A percentile compares a stretch with the other conserved stretches of the same genome.
These are phyloP conservation scores for Drosophila mercatorum DNA, from an alignment of 2,888 invertebrate species.

Conservation along the genomic window DNA sequence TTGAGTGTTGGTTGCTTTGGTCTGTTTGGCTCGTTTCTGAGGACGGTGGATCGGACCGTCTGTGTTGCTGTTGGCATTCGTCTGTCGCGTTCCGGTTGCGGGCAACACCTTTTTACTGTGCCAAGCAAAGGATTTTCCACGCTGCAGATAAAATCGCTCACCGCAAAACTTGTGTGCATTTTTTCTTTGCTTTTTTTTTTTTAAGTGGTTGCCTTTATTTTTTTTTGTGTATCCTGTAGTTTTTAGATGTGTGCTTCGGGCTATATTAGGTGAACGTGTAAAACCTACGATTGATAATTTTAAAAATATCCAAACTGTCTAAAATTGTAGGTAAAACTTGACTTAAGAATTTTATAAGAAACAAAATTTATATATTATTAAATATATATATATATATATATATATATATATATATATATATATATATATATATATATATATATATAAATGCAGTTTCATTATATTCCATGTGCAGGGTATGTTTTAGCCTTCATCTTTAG, in stretches of 20 bases:
- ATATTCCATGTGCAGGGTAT: conserved; percentile 11
- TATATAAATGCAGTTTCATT: no score
- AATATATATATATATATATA: no score
- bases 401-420: no score
- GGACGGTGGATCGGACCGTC: conserved; percentile 20
- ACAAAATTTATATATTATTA: no score
- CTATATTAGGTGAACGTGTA: neutral
- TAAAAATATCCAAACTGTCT: no score
- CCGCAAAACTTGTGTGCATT: conserved; percentile 52
- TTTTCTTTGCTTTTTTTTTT: conserved; percentile 28
- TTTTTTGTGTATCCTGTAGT: conserved; percentile 10
- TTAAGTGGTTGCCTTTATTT: conserved; percentile 7
- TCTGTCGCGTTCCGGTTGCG: conserved; percentile 65
- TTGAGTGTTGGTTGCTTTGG: conserved; percentile 4
- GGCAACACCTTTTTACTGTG: conserved; percentile 63
- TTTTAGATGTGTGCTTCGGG: neutral
- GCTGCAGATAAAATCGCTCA: conserved; percentile 65
- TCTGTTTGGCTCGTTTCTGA: conserved; percentile 12
- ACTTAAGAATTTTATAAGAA: no score
- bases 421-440: no score
- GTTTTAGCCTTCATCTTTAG: neutral
- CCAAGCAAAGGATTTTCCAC: conserved; percentile 58
- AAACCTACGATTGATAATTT: no score
- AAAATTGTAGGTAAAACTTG: no score
- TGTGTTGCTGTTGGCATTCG: conserved; percentile 31